A percentile compares a stretch with the other conserved stretches of the same genome.
phyloP scores from a whole-genome alignment of 1,140 invertebrate genomes.

The Steinernema khuongi region DNA sequence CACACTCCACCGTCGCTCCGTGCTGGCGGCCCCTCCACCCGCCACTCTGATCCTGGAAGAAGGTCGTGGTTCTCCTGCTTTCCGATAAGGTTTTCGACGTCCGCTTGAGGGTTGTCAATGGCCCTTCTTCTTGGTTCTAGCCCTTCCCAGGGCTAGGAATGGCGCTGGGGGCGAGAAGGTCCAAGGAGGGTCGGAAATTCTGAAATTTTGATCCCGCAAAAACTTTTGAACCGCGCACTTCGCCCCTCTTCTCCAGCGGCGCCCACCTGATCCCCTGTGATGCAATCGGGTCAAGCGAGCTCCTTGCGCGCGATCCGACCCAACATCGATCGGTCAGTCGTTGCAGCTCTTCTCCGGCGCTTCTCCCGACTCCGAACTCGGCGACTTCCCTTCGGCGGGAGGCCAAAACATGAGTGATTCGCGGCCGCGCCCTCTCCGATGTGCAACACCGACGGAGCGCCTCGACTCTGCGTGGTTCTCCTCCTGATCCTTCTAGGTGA shows the following conservation, averaged over 20 bases:
- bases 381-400: neutral
- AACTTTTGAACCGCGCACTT: neutral
- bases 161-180: too few relatives aligned
- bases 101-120: too few relatives aligned
- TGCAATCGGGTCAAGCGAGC: slow-evolving; percentile 2
- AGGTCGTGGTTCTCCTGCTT: neutral
- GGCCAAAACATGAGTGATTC: neutral
- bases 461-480: neutral
- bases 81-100: too few relatives aligned
- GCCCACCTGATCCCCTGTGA: neutral
- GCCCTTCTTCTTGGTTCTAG: too few relatives aligned
- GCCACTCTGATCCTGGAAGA: neutral
- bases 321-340: neutral
- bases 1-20: neutral
- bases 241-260: neutral
- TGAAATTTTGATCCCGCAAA: too few relatives aligned
- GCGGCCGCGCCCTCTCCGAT: neutral
- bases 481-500: neutral
- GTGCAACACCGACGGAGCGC: neutral
- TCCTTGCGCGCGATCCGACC: neutral
- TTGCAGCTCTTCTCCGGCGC: neutral
- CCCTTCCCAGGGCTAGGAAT: too few relatives aligned
- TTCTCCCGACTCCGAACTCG: neutral
- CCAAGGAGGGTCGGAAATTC: too few relatives aligned
- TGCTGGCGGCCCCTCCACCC: slow-evolving; percentile 1